Evolutionary conservation across 2,113 vertebrate species (phyloP), one percentile per base, ranked within the genome.

Genomic region (Ceuthmochares aereus): DNA sequence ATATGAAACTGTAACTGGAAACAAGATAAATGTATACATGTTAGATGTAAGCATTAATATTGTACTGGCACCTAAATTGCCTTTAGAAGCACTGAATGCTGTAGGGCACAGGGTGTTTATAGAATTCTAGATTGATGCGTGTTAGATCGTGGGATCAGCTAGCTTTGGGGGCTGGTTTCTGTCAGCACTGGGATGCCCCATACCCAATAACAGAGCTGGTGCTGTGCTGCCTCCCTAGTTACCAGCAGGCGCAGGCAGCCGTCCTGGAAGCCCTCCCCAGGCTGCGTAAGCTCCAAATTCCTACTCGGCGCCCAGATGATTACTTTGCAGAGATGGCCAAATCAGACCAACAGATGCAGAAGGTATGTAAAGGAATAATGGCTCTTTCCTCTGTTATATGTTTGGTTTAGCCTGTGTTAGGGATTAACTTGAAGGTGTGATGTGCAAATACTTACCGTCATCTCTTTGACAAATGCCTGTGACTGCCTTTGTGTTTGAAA

Each of bases 241-340:
- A 99, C 84, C 98, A 98, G 6, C 99, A 99, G 96, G 99, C 99
- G 3, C 99, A 99, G 94, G 99, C 99, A 1, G 98, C 99, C 0
- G 99, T 99, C 51, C 98, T 99, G 23, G 96, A 98, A 2, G 99
- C 99, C 0, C 93, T 99, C 29, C 99, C 99, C 3, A 97, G 97
- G 47, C 87, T 99, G 45, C 97, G 78, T 11, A 98, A 98, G 84
- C 97, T 99, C 19, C 97, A 98, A 10, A 96, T 99, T 43, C 84
- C 97, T 26, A 99, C 99, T 6, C 99, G 98, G 95, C 97, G 99
- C 72, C 99, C 99, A 0, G 98, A 98, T 1, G 99, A 99, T 96
- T 99, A 99, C 97, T 99, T 99, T 93, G 99, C 99, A 85, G 99
- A 99, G 97, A 99, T 99, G 99, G 99, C 99, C 81, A 99, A 99